Conservation (phyloP, 2,113 vertebrate genomes). For the Cinclus mexicanus region DNA sequence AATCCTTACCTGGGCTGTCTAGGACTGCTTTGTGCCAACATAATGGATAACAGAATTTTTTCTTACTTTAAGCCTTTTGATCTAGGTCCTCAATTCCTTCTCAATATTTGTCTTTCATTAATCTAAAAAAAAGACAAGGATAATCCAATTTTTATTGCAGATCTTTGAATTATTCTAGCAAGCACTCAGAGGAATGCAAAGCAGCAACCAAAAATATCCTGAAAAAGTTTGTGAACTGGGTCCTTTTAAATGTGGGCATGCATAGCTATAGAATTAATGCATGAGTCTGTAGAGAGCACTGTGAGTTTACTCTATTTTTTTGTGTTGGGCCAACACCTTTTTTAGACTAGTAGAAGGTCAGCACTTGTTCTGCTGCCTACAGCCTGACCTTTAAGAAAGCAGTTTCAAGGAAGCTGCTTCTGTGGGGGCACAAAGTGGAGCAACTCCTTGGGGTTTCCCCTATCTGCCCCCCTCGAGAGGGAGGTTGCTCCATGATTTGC, state of each 20-base stretch:
- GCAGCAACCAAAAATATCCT: background rate
- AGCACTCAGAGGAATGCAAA: background rate
- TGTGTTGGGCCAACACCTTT: background rate
- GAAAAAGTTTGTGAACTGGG: background rate
- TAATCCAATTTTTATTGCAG: background rate
- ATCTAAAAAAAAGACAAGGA: background rate
- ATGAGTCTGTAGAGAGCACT: background rate
- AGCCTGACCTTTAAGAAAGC: background rate
- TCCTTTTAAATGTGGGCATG: background rate
- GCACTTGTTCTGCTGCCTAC: background rate
- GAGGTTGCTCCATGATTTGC: background rate
- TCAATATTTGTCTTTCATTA: background rate
- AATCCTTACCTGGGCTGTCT: background rate
- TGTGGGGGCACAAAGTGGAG: background rate
- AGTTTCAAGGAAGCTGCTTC: background rate
- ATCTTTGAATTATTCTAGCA: background rate
- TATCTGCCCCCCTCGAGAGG: fast-evolving
- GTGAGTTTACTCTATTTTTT: background rate
- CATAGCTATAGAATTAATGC: background rate
- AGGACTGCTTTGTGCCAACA: background rate
- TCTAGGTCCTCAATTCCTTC: background rate
- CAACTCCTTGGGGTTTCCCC: fast-evolving
- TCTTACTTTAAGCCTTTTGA: background rate
- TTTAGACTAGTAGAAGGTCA: background rate
- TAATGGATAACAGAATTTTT: background rate